These are phyloP conservation scores for Onychomys arenicola DNA, from an alignment of 2,797 vertebrate species.

Conservation along the genomic window DNA sequence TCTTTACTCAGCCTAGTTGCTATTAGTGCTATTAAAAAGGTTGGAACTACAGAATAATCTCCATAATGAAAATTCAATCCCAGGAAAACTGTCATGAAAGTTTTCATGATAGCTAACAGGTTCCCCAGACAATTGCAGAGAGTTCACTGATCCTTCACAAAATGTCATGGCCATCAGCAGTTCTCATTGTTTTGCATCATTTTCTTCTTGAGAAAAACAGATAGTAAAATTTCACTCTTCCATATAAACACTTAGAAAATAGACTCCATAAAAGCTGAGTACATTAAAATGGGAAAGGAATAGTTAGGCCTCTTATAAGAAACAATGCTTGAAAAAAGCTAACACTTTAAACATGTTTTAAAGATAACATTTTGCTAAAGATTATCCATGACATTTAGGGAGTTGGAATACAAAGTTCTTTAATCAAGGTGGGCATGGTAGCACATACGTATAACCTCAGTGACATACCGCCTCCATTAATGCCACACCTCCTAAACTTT, in stretches of 20 bases:
- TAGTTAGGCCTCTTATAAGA: neutral
- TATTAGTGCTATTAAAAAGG: neutral
- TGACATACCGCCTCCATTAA: neutral
- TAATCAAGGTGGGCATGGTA: neutral
- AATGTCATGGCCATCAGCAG: neutral
- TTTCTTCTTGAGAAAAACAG: constrained; percentile 5
- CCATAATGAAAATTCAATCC: constrained; percentile 9
- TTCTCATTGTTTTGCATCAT: neutral
- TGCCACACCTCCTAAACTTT: neutral
- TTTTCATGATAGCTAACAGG: no score
- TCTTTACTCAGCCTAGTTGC: neutral
- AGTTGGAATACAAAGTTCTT: neutral
- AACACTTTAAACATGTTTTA: neutral
- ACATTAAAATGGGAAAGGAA: neutral
- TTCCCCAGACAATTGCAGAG: neutral
- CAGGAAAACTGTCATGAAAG: neutral
- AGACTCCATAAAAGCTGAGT: neutral
- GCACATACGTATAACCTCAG: neutral
- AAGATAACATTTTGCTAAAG: neutral
- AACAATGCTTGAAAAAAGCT: neutral
- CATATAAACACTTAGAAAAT: neutral
- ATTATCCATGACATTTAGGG: neutral
- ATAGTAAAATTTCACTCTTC: neutral
- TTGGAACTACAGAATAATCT: neutral
- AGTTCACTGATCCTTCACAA: neutral